Evolutionary conservation across 2,797 vertebrate species (phyloP), one percentile per base, ranked within the genome.

Genomic region (Myripristis jacobus): DNA sequence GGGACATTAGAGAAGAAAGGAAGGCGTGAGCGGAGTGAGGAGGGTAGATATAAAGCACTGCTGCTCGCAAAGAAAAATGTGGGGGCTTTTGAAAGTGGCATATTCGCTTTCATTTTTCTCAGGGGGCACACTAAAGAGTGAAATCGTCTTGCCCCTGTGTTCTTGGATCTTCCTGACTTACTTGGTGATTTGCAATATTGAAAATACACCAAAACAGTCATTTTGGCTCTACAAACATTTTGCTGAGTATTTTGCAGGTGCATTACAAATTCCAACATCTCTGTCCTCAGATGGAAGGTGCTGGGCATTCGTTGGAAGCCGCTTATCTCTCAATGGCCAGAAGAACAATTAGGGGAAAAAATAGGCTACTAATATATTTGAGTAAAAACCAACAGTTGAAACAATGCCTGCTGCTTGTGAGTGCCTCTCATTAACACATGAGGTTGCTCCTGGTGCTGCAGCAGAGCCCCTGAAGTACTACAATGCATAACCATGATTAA

Each of bases 401-500:
- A 24, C 24, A 27, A 47, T 55, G 24, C 6, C 31, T 44, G 31
- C 48, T 24, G 25, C n/a, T 63, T 62, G 15, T 27, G 57, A 31
- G 29, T 8, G 12, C 34, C 9, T 34, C 31, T 6, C 43, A 22
- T 24, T 62, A 24, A 22, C 25, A 21, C 31, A n/a, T 25, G n/a
- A 47, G 38, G 57, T 58, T 54, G 41, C 70, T 66, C 34, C 22
- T 54, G 31, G 0, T 50, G 75, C 60, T 24, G 38, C 3, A 77
- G 59, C 41, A 21, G 27, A 68, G 38, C 55, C 54, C 31, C 31
- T 15, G 61, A 48, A 52, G 19, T 24, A 16, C 51, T 64, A 36
- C 58, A 66, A 36, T 36, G 34, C 22, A 54, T 41, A 52, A 44
- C 50, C 43, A 34, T 75, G 61, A 82, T 74, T 58, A 46, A 71